phyloP scores from a whole-genome alignment of 1,140 invertebrate genomes.

The Pseudomyrmex sp. region DNA sequence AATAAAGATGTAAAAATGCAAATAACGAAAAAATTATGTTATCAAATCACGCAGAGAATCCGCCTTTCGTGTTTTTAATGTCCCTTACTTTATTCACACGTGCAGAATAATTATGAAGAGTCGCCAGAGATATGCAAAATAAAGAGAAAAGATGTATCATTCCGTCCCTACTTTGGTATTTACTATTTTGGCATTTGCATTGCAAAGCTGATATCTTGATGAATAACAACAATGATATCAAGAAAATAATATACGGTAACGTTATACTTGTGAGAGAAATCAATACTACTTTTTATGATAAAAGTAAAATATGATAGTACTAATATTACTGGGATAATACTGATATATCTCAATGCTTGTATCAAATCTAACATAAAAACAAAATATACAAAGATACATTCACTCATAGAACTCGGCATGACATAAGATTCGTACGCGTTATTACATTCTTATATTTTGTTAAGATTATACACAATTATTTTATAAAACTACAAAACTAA shows the following conservation, averaged over 20 bases:
- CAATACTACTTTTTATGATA: not conserved
- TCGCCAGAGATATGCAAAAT: conserved; percentile 44
- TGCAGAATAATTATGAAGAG: conserved; percentile 24
- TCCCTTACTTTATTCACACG: conserved; percentile 42
- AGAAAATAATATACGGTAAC: conserved; percentile 1
- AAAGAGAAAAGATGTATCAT: conserved; percentile 38
- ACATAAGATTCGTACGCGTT: too few relatives aligned
- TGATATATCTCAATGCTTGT: too few relatives aligned
- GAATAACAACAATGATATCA: conserved; percentile 30
- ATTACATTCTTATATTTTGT: too few relatives aligned
- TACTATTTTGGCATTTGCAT: conserved; percentile 14
- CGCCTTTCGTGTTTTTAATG: conserved; percentile 39
- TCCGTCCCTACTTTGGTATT: not conserved
- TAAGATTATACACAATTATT: too few relatives aligned
- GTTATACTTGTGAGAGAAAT: conserved; percentile 26
- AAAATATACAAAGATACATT: too few relatives aligned
- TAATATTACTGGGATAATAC: too few relatives aligned
- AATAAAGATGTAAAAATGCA: not conserved
- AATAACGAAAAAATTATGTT: conserved; percentile 41
- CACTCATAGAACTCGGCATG: too few relatives aligned
- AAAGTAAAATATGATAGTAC: too few relatives aligned
- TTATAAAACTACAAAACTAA: too few relatives aligned
- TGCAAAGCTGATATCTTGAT: conserved; percentile 28
- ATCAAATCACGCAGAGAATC: conserved; percentile 37
- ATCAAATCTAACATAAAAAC: too few relatives aligned